Percentiles rank a stretch among this genome's conserved stretches.
Evolutionary conservation across 2,113 vertebrate genomes (phyloP).

Genomic region (Gallinago media): DNA sequence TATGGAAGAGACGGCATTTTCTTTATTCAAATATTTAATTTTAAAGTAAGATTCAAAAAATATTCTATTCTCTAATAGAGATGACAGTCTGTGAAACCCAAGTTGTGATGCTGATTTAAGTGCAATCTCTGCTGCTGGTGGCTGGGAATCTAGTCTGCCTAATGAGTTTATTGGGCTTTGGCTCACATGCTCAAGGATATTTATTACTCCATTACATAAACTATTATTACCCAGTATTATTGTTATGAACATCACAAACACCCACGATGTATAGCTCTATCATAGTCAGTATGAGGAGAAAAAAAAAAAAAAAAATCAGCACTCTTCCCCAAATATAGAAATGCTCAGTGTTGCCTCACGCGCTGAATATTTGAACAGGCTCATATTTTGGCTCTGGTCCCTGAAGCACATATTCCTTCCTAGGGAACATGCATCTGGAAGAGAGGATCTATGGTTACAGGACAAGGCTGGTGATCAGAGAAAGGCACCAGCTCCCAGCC

Average conservation of each 20-base stretch:
- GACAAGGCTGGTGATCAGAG: not conserved
- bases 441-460: not conserved
- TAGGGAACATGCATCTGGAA: not conserved
- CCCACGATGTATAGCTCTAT: not conserved
- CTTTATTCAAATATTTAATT: not conserved
- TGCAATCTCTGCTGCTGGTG: not conserved
- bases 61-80: not conserved
- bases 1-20: not conserved
- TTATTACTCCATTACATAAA: not conserved
- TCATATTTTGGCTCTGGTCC: slow-evolving; percentile 6
- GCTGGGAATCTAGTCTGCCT: not conserved
- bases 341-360: not conserved
- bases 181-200: not conserved
- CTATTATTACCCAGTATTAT: not conserved
- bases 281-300: not conserved
- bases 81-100: not conserved
- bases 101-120: not conserved
- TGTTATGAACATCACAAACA: not conserved
- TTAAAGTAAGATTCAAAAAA: not conserved
- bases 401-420: not conserved
- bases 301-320: not conserved
- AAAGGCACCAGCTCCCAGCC: not conserved
- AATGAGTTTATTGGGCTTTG: slow-evolving; percentile 1
- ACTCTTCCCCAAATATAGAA: slow-evolving; percentile 40
- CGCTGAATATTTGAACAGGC: not conserved